Evolutionary conservation across 2,113 vertebrate species (phyloP).

Genomic region (Mesocricetus auratus): DNA sequence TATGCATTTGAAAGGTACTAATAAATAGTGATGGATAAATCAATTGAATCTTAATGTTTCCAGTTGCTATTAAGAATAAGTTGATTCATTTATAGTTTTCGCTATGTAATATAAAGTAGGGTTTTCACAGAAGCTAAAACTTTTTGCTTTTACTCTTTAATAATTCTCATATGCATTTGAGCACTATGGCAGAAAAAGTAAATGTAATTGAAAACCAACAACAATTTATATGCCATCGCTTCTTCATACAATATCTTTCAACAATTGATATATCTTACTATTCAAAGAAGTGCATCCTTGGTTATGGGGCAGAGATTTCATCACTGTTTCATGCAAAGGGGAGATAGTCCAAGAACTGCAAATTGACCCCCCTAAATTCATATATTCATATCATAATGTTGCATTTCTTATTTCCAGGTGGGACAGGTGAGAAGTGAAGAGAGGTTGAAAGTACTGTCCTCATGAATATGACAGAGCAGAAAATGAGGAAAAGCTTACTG

Average conservation of each 20-base stretch:
- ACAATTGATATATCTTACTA: no score
- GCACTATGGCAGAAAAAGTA: neutral
- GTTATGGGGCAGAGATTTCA: neutral
- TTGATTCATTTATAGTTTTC: neutral
- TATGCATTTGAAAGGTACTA: neutral
- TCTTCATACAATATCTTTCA: neutral
- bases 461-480: neutral
- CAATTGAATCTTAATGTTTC: neutral
- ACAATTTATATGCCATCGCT: neutral
- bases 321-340: neutral
- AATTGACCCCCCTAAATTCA: neutral
- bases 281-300: no score
- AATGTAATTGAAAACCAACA: neutral
- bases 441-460: accelerated
- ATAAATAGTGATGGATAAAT: neutral
- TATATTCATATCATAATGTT: neutral
- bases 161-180: neutral
- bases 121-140: neutral
- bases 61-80: neutral
- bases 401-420: neutral
- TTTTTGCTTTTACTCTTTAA: neutral
- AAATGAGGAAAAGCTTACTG: neutral
- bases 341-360: no score
- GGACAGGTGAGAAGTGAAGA: neutral
- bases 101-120: neutral